Evolutionary conservation across 2,113 vertebrate species (phyloP).

Genomic region (Sus scrofa): T2T-Sscrofa CM000819.6:1464001-1464500

Average conservation of each 20-base stretch:
- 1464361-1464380: fast-evolving
- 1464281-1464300: not conserved
- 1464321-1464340: not conserved
- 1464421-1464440: not conserved
- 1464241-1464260: not conserved
- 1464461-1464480: not conserved
- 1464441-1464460: not conserved
- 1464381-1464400: not conserved
- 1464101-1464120: too few species aligned
- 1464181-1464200: fast-evolving
- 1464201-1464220: not conserved
- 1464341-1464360: too few species aligned
- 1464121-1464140: not conserved
- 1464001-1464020: fast-evolving
- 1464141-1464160: not conserved
- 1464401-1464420: not conserved
- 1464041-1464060: fast-evolving
- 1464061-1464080: not conserved
- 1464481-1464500: fast-evolving
- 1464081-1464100: too few species aligned
- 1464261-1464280: not conserved
- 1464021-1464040: not conserved
- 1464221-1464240: not conserved
- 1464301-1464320: not conserved
- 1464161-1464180: not conserved